Percentiles rank a stretch among this genome's conserved stretches.
Conservation (phyloP, 2,113 vertebrate species). For the Clupea harengus region DNA sequence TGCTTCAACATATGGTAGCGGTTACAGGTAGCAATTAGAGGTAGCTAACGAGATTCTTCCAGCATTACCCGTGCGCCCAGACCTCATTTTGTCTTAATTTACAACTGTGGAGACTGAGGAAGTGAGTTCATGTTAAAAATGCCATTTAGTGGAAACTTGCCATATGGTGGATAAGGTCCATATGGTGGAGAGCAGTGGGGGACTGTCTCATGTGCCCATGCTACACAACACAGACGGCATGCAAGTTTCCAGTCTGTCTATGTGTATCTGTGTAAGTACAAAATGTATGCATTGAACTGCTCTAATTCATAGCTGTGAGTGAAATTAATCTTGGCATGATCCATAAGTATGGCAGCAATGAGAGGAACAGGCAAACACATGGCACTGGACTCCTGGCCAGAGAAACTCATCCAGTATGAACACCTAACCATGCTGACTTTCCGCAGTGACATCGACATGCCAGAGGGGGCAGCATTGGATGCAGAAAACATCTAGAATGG, state of each 20-base stretch:
- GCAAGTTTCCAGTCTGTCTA: neutral
- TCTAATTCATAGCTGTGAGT: neutral
- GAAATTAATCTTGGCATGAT: neutral
- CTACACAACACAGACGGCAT: neutral
- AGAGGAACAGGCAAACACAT: neutral
- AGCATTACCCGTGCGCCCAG: neutral
- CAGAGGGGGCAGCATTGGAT: neutral
- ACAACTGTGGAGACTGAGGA: neutral
- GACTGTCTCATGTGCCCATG: neutral
- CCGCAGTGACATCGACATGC: neutral
- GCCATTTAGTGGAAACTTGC: neutral
- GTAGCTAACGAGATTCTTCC: constrained; percentile 14
- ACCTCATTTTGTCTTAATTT: neutral
- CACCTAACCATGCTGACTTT: neutral
- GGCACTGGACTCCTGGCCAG: neutral
- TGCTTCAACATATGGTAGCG: neutral
- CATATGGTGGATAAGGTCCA: neutral
- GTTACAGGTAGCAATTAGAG: constrained; percentile 14
- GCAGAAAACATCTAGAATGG: neutral
- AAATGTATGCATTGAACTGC: neutral
- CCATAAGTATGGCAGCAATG: neutral
- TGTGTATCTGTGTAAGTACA: neutral
- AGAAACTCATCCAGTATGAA: neutral
- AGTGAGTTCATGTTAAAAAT: neutral
- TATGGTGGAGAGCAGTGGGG: neutral